Percentiles rank a stretch among this genome's conserved stretches.
phyloP scores from a whole-genome alignment of 2,113 vertebrate genomes.

The Platichthys stellatus region DNA sequence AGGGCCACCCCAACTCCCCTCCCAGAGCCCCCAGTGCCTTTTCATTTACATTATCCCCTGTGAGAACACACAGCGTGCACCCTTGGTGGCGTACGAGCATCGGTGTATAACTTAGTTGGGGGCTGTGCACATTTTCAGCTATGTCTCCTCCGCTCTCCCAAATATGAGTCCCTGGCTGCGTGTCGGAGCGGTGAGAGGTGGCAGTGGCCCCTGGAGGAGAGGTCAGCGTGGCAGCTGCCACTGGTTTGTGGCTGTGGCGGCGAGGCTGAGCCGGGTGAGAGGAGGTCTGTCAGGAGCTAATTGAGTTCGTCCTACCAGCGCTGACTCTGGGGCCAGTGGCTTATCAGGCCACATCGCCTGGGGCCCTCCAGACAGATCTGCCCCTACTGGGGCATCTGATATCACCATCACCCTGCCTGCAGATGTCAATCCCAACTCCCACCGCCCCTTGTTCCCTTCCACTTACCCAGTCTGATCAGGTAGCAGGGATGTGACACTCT shows the following conservation, averaged over 20 bases:
- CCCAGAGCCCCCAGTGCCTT: constrained; percentile 40
- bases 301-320: constrained; percentile 82
- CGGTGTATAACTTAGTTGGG: constrained; percentile 30
- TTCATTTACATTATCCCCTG: constrained; percentile 51
- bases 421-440: constrained; percentile 71
- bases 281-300: constrained; percentile 83
- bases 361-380: constrained; percentile 76
- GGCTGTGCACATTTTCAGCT: constrained; percentile 37
- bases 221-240: constrained; percentile 79
- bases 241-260: constrained; percentile 67
- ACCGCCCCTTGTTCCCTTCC: constrained; percentile 43
- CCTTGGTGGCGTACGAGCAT: constrained; percentile 31
- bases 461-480: constrained; percentile 62
- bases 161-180: constrained; percentile 56
- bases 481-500: constrained; percentile 61
- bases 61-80: constrained; percentile 31
- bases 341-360: constrained; percentile 82
- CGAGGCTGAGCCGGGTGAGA: constrained; percentile 65
- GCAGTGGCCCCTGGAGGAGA: constrained; percentile 75
- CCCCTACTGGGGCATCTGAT: constrained; percentile 82
- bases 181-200: constrained; percentile 69
- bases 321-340: constrained; percentile 80
- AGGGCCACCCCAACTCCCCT: constrained; percentile 31
- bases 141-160: constrained; percentile 34
- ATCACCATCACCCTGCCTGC: constrained; percentile 78